Conservation (phyloP, 2,113 vertebrate genomes). For the Plecotus auritus region DNA sequence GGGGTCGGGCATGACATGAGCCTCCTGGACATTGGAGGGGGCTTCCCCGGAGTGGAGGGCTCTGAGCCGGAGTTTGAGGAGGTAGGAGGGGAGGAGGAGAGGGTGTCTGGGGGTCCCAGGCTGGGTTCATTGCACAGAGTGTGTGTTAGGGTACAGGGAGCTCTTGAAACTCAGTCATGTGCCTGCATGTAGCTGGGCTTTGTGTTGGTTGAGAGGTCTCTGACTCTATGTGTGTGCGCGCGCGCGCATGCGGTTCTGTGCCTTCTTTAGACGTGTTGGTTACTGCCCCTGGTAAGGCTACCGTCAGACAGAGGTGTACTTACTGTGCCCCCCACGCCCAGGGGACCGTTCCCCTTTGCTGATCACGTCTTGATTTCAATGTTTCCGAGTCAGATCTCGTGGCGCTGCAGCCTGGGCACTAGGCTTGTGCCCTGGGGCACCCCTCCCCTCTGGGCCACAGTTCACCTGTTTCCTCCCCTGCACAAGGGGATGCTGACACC, state of each 20-base stretch:
- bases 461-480: not conserved
- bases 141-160: not conserved
- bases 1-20: not conserved
- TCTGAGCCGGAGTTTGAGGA: not conserved
- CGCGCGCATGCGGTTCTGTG: no score
- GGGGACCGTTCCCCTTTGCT: not conserved
- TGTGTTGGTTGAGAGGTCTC: not conserved
- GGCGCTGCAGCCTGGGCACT: accelerated
- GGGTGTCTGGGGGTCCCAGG: not conserved
- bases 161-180: not conserved
- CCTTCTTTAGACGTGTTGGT: not conserved
- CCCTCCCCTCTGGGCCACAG: not conserved
- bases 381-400: not conserved
- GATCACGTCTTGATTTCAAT: not conserved
- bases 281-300: not conserved
- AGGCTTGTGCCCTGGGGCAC: not conserved
- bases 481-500: not conserved
- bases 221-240: not conserved
- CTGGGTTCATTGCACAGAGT: not conserved
- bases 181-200: not conserved
- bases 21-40: not conserved
- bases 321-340: not conserved
- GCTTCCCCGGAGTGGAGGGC: not conserved
- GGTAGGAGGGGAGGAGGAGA: not conserved
- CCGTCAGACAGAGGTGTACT: not conserved